Evolutionary conservation across 2,888 invertebrate species (phyloP).

Genomic region (Tenthredo livida): DNA sequence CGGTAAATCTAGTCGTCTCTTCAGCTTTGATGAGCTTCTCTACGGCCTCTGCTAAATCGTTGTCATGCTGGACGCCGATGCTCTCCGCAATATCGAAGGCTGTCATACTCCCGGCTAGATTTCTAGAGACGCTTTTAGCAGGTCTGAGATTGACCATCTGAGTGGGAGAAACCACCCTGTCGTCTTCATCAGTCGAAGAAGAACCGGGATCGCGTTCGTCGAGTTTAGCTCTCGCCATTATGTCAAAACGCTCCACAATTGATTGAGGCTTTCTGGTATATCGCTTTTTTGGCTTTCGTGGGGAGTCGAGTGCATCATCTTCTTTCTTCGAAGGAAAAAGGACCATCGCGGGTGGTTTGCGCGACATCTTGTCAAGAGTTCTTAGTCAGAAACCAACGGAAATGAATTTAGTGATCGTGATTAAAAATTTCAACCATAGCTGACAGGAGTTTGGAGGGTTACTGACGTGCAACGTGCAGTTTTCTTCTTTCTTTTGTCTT

Average conservation of each 20-base stretch:
- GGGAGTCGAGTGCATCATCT: slow-evolving; percentile 47
- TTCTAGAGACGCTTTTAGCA: slow-evolving; percentile 56
- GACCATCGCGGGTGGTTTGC: slow-evolving; percentile 56
- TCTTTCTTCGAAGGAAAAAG: slow-evolving; percentile 60
- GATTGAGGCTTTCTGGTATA: slow-evolving; percentile 60
- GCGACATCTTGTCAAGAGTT: slow-evolving; percentile 56
- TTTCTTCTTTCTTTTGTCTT: background rate
- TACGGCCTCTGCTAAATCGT: slow-evolving; percentile 77
- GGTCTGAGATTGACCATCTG: slow-evolving; percentile 52
- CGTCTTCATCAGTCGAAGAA: slow-evolving; percentile 55
- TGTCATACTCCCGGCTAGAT: slow-evolving; percentile 60
- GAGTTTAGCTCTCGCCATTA: slow-evolving; percentile 61
- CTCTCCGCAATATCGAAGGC: slow-evolving; percentile 60
- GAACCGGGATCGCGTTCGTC: slow-evolving; percentile 55
- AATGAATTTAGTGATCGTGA: slow-evolving; percentile 6
- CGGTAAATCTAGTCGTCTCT: slow-evolving; percentile 77
- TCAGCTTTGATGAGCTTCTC: slow-evolving; percentile 78
- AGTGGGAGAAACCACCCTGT: slow-evolving; percentile 24
- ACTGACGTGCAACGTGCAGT: background rate
- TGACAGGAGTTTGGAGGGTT: background rate
- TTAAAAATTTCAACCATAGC: background rate
- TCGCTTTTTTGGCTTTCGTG: slow-evolving; percentile 59
- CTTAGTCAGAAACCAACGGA: background rate
- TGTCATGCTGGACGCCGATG: slow-evolving; percentile 66
- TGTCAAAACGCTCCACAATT: slow-evolving; percentile 66